Percentiles rank a stretch among this genome's conserved stretches.
Evolutionary conservation across 2,888 invertebrate species (phyloP).

Genomic region (Drosophila infuscata): DNA sequence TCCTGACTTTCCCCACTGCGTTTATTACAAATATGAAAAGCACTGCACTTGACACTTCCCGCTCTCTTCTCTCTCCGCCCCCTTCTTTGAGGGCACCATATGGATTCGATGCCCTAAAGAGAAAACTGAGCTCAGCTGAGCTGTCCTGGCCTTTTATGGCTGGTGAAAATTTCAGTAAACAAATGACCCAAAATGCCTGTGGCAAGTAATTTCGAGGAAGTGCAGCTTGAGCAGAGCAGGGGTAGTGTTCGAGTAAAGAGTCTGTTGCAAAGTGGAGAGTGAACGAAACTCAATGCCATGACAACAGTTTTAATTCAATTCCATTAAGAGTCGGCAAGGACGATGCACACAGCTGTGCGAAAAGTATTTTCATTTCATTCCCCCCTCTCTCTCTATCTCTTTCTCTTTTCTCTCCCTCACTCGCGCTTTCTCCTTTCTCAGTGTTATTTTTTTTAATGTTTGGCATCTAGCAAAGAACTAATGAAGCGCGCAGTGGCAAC

Average conservation of each 20-base stretch:
- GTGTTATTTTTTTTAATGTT: slow-evolving; percentile 47
- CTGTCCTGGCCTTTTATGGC: slow-evolving; percentile 1
- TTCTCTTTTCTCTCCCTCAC: slow-evolving; percentile 18
- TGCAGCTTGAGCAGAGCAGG: slow-evolving; percentile 5
- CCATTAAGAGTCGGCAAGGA: slow-evolving; percentile 71
- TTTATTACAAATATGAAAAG: slow-evolving; percentile 60
- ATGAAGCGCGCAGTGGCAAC: slow-evolving; percentile 74
- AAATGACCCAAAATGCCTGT: slow-evolving; percentile 74
- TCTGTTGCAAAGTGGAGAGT: slow-evolving; percentile 30
- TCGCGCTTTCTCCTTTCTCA: slow-evolving; percentile 14
- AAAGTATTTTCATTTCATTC: slow-evolving; percentile 34
- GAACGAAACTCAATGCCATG: slow-evolving; percentile 46
- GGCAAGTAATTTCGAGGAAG: slow-evolving; percentile 41
- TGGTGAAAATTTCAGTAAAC: slow-evolving; percentile 58
- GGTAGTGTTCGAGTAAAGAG: slow-evolving; percentile 5
- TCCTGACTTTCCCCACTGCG: slow-evolving; percentile 15
- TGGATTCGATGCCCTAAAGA: slow-evolving; percentile 12
- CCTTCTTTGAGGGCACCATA: slow-evolving; percentile 37
- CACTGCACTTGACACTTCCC: slow-evolving; percentile 75
- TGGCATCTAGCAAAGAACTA: slow-evolving; percentile 65
- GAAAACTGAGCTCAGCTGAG: slow-evolving; percentile 16
- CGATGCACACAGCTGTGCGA: slow-evolving; percentile 64
- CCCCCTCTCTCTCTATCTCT: slow-evolving; percentile 1
- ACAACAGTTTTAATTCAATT: slow-evolving; percentile 78
- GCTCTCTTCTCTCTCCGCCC: slow-evolving; percentile 48